Conservation (phyloP, 1,140 invertebrate species). For the Tetraneura akinire region DNA sequence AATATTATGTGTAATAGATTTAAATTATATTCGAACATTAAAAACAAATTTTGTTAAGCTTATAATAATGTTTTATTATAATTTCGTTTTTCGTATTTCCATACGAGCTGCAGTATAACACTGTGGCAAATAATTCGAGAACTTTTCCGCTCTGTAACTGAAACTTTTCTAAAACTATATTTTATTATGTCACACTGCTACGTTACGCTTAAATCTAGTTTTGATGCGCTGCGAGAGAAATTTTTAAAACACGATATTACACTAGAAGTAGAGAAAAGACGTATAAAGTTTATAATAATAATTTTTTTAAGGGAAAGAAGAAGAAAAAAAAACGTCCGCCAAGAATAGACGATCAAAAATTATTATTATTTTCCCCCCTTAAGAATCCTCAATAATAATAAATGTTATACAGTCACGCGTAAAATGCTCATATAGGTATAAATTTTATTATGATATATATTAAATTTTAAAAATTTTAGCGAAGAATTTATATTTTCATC, state of each 20-base stretch:
- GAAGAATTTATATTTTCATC: too few relatives aligned
- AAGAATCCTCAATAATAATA: too few relatives aligned
- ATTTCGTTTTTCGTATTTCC: neutral
- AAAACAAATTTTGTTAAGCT: neutral
- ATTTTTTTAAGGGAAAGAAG: neutral
- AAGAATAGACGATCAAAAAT: neutral
- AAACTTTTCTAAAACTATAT: slow-evolving; percentile 22
- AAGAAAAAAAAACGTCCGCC: neutral
- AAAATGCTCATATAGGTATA: too few relatives aligned
- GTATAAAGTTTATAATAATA: neutral
- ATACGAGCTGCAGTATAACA: neutral
- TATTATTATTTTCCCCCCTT: too few relatives aligned
- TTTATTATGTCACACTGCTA: neutral
- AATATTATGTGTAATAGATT: neutral
- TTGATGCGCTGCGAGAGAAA: neutral
- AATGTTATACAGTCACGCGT: too few relatives aligned
- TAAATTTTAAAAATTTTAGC: too few relatives aligned
- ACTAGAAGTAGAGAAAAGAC: neutral
- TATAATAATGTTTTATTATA: neutral
- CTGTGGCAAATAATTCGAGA: slow-evolving; percentile 9
- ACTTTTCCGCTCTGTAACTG: neutral
- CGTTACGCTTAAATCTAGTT: slow-evolving; percentile 31
- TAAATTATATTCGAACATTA: slow-evolving; percentile 1
- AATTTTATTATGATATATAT: too few relatives aligned
- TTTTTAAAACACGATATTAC: slow-evolving; percentile 5